Evolutionary conservation across 1,140 invertebrate species (phyloP).

Genomic region (Sycophaga agraensis): DNA sequence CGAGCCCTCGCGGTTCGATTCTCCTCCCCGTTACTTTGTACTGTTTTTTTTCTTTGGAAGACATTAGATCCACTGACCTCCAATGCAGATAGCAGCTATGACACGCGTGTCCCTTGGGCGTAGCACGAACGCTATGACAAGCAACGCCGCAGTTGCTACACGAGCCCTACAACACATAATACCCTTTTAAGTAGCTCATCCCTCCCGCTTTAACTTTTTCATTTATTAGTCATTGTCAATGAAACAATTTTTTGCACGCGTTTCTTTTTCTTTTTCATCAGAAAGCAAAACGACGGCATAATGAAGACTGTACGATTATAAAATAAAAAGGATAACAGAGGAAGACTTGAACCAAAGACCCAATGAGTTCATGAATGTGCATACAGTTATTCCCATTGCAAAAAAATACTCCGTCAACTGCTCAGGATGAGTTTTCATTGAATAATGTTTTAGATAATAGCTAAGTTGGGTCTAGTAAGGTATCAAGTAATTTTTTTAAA

Average conservation of each 20-base stretch:
- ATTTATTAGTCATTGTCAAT: neutral
- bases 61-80: slow-evolving; percentile 63
- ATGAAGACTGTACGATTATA: too few species aligned
- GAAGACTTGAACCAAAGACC: too few species aligned
- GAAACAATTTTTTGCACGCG: neutral
- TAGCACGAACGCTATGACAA: slow-evolving; percentile 71
- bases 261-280: neutral
- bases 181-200: slow-evolving; percentile 45
- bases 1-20: slow-evolving; percentile 1
- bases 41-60: neutral
- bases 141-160: slow-evolving; percentile 79
- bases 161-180: slow-evolving; percentile 61
- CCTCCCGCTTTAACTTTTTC: neutral
- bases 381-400: too few species aligned
- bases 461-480: too few species aligned
- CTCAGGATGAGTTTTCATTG: too few species aligned
- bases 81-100: slow-evolving; percentile 78
- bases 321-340: too few species aligned
- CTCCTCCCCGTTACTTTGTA: too few species aligned
- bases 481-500: too few species aligned
- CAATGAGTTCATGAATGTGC: too few species aligned
- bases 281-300: too few species aligned
- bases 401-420: too few species aligned
- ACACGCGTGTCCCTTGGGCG: slow-evolving; percentile 76
- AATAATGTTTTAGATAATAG: too few species aligned